Percentiles rank a stretch among this genome's conserved stretches.
Conservation (phyloP, 2,113 vertebrate genomes). For the Labeo rohita region DNA sequence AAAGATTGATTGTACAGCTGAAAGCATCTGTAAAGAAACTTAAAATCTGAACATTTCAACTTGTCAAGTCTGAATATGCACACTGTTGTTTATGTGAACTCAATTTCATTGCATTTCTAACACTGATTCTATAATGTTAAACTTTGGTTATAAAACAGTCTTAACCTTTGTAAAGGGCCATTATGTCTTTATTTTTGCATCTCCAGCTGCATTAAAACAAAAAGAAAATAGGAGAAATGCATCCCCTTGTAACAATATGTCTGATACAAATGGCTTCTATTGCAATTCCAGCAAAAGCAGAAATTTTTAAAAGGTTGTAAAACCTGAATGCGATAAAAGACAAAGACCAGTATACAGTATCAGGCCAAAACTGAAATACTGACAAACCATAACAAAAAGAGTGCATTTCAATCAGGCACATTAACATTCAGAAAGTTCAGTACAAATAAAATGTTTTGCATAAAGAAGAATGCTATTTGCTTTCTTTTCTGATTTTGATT, state of each 20-base stretch:
- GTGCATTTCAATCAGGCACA: constrained; percentile 9
- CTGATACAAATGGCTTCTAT: background rate
- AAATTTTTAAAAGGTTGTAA: background rate
- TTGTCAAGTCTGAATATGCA: background rate
- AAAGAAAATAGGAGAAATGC: background rate
- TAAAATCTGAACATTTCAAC: background rate
- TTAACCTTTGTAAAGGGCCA: background rate
- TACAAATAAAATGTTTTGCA: constrained; percentile 1
- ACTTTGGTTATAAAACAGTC: background rate
- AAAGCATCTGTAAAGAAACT: background rate
- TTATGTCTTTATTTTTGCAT: constrained; percentile 11
- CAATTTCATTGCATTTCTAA: background rate
- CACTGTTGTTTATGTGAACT: background rate
- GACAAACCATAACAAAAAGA: background rate
- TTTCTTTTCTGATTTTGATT: background rate
- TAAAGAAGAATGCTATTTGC: background rate
- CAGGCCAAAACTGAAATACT: background rate
- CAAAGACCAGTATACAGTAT: background rate
- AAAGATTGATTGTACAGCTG: background rate
- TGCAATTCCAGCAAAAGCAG: constrained; percentile 11
- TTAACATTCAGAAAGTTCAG: background rate
- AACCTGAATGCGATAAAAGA: background rate
- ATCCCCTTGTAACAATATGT: background rate
- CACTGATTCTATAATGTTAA: background rate
- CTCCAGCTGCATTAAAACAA: constrained; percentile 20